A percentile compares a stretch with the other conserved stretches of the same genome.
phyloP scores from a whole-genome alignment of 2,113 vertebrate genomes.

The Peromyscus maniculatus region DNA sequence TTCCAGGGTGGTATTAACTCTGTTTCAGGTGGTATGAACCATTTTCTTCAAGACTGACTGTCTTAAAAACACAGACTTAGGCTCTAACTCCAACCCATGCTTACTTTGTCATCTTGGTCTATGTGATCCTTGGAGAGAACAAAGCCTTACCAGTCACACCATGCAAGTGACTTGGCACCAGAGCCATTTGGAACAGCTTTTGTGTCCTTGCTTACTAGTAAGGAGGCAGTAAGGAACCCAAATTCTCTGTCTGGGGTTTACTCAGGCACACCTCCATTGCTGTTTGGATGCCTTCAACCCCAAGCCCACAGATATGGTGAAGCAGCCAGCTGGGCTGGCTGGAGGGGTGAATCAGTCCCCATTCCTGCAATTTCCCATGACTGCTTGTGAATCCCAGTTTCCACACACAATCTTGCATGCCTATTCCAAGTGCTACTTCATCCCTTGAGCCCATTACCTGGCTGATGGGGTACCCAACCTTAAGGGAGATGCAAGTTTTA shows the following conservation, averaged over 20 bases:
- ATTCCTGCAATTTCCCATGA: neutral
- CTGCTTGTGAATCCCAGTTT: neutral
- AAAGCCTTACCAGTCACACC: neutral
- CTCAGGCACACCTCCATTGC: neutral
- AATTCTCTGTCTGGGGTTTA: neutral
- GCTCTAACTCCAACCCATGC: neutral
- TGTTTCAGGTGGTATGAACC: neutral
- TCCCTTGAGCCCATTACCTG: neutral
- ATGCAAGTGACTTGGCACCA: neutral
- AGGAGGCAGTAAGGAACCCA: neutral
- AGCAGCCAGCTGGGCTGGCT: neutral
- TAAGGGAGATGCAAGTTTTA: neutral
- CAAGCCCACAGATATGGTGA: neutral
- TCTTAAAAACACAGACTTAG: neutral
- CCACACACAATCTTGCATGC: neutral
- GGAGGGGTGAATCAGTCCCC: neutral
- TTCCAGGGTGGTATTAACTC: neutral
- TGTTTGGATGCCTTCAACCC: neutral
- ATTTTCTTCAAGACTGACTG: neutral
- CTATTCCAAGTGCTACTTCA: neutral
- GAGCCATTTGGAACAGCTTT: neutral
- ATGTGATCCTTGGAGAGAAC: neutral
- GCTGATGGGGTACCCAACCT: neutral
- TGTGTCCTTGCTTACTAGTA: neutral
- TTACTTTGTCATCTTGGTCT: neutral